Conservation (phyloP, 2,113 vertebrate genomes). For the Collichthys lucidus region DNA sequence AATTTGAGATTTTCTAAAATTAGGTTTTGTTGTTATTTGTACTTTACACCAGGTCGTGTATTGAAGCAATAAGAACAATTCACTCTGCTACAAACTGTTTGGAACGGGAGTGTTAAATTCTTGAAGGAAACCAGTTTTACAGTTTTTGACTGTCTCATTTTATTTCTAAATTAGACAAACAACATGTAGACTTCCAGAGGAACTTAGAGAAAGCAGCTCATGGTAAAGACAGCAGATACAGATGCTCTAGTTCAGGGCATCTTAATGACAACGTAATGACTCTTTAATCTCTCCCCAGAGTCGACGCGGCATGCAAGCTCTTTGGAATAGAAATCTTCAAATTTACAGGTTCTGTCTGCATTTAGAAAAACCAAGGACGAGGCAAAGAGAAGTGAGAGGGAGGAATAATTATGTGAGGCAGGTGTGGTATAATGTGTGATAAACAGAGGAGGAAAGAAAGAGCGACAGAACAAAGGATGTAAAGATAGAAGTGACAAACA, state of each 20-base stretch:
- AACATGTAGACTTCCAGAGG: background rate
- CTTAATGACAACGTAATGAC: slow-evolving; percentile 5
- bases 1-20: background rate
- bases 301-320: background rate
- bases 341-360: slow-evolving; percentile 35
- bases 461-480: slow-evolving; percentile 71
- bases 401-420: slow-evolving; percentile 60
- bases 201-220: background rate
- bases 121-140: background rate
- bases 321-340: slow-evolving; percentile 9
- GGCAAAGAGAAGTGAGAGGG: slow-evolving; percentile 38
- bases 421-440: slow-evolving; percentile 73
- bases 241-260: background rate
- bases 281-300: background rate
- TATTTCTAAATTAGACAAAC: background rate
- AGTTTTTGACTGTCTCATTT: background rate
- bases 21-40: background rate
- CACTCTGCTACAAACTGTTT: background rate
- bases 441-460: slow-evolving; percentile 64
- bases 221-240: background rate
- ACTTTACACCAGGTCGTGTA: background rate
- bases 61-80: background rate
- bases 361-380: slow-evolving; percentile 61
- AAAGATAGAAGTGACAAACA: slow-evolving; percentile 77
- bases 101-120: background rate